Evolutionary conservation across 2,113 vertebrate species (phyloP).

Genomic region (Gymnarchus niloticus): DNA sequence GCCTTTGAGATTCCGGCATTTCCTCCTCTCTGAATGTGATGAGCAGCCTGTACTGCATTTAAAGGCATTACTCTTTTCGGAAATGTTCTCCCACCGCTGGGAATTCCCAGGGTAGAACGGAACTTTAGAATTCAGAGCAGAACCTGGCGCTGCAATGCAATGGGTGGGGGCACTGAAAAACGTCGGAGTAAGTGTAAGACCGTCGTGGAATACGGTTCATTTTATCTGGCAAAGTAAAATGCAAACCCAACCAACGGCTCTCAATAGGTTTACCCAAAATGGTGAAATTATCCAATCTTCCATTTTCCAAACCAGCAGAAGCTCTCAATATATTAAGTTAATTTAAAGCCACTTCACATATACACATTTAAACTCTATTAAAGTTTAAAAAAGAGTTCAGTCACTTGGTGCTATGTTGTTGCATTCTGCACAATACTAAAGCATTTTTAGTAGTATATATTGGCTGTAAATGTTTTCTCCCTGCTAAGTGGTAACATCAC

Average conservation of each 20-base stretch:
- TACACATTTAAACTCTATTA: not conserved
- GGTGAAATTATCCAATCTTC: not conserved
- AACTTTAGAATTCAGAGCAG: constrained; percentile 28
- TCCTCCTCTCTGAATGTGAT: not conserved
- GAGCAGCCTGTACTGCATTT: constrained; percentile 8
- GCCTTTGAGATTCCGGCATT: not conserved
- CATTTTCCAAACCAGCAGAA: no score
- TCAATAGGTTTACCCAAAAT: not conserved
- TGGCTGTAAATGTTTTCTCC: not conserved
- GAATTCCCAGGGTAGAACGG: constrained; percentile 25
- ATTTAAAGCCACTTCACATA: not conserved
- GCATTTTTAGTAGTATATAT: not conserved
- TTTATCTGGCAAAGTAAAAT: not conserved
- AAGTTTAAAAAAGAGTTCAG: not conserved
- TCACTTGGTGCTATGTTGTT: not conserved
- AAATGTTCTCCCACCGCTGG: constrained; percentile 30
- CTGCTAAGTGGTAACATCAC: not conserved
- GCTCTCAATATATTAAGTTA: not conserved
- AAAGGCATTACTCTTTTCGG: constrained; percentile 36
- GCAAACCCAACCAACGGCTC: not conserved
- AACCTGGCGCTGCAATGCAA: constrained; percentile 34
- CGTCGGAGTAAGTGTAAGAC: not conserved
- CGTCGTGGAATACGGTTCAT: not conserved
- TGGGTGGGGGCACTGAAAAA: constrained; percentile 17
- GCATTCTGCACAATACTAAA: not conserved